Evolutionary conservation across 2,113 vertebrate genomes (phyloP), one percentile per base, ranked within the genome.

Genomic region (Acrocephalus kingi): DNA sequence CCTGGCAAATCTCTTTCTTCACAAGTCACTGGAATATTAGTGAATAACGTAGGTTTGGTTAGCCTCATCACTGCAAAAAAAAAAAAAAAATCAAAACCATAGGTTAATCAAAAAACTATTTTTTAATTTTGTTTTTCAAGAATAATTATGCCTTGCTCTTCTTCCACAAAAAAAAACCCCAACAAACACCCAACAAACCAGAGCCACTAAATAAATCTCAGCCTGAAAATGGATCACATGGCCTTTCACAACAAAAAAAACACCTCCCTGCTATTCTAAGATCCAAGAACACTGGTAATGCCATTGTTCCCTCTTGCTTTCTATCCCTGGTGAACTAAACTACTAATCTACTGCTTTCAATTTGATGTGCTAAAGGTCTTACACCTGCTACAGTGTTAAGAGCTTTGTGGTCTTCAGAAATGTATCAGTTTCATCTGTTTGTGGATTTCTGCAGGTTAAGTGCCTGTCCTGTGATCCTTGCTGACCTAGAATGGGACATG

Each of bases 31-130:
- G 99, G 99, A 97, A 99, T 97, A 97, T 99, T 99, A 83, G 99
- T 99, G 97, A 99, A 99, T 73, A 99, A 98, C 13, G 99, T 99
- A 45, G 99, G 99, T 93, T 99, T 99, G 19, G 99, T 99, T 89
- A 99, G 97, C 67, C 99, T 98, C 99, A 99, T 99, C 97, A 99
- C 99, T 99, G 97, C 31, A 87, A 98, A 88, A 97, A 89, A 46
- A 68, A 97, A 85, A 94, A 76, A 85, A 78, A 84, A 54, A 94
- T 68, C 20, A 91, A 87, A 9, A 77, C 39, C 24, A 87, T 11
- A 45, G 11, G 43, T 87, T n/a, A 90, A 68, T 46, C 8, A 62
- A 84, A 68, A 4, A 30, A 54, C 11, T 31, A 25, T 41, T 77
- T 77, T 61, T 37, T 4, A 11, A 13, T 30, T 25, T 6, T 24